phyloP scores from a whole-genome alignment of 2,797 vertebrate species.

The Phalloptychus januarius region DNA sequence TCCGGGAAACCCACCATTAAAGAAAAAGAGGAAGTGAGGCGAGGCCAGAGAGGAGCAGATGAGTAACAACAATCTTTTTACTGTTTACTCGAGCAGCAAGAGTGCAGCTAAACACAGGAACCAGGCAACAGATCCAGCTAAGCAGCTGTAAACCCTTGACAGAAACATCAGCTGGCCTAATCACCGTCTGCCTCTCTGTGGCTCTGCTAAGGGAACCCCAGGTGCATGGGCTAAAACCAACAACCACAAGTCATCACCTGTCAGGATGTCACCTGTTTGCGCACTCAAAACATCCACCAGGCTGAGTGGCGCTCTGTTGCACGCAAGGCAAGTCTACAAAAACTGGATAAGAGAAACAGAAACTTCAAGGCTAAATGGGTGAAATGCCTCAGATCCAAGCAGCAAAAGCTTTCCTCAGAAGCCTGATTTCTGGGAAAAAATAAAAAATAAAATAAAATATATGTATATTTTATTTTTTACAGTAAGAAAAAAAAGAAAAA shows the following conservation, averaged over 20 bases:
- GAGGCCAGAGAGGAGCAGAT: conserved; percentile 22
- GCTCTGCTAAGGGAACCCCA: conserved; percentile 43
- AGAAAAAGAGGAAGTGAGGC: conserved; percentile 15
- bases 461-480: too few relatives aligned
- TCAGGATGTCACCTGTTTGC: conserved; percentile 65
- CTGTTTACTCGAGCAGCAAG: conserved; percentile 57
- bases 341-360: conserved; percentile 22
- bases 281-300: conserved; percentile 41
- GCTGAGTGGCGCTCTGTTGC: conserved; percentile 11
- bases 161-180: conserved; percentile 57
- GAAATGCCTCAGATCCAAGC: conserved; percentile 66
- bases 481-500: neutral
- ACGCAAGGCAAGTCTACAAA: conserved; percentile 37
- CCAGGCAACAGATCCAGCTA: conserved; percentile 35
- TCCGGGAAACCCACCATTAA: neutral
- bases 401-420: conserved; percentile 47
- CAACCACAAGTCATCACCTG: conserved; percentile 60
- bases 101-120: conserved; percentile 38
- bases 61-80: conserved; percentile 30
- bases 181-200: conserved; percentile 39
- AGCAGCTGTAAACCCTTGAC: conserved; percentile 60
- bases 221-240: conserved; percentile 60
- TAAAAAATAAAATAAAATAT: conserved; percentile 29
- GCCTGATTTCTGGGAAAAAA: conserved; percentile 45
- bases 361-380: conserved; percentile 42